Base-by-base conservation (phyloP, 2,797 vertebrate species). In the Decapterus maruadsi region DNA sequence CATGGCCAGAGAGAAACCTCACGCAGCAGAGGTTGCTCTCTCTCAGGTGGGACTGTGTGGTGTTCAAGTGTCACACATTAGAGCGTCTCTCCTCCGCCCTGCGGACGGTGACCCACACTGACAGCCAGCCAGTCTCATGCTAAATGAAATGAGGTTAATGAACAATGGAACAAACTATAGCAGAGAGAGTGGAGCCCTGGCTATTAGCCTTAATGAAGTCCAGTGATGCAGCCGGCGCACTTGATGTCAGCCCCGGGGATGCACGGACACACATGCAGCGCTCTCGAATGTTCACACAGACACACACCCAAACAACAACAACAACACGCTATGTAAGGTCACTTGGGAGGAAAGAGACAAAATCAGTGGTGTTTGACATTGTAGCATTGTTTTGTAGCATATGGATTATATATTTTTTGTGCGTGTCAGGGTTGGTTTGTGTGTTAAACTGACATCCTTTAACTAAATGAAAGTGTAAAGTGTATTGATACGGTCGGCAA, bases 171-270 rank as follows among this genome's bases (percentile, higher is more conserved):
- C 82, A 83, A 86, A 87, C 53, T 63, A 26, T 63, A 26, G 48
- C 68, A 40, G 61, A 80, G 71, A 73, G 85, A 79, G 74, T 56
- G 54, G 87, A 79, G 74, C 74, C 48, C 68, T 19, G 82, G 74
- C 84, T 89, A 80, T 88, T 86, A 87, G 67, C 83, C 83, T 79
- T 89, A 91, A 89, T 91, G 80, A 93, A 84, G 75, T 84, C 84
- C 84, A 86, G 74, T 77, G 80, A 88, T 86, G 87, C 87, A 86
- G 75, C 81, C 83, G 78, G 78, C 26, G 36, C 74, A 72, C 70
- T 83, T 77, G 80, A 82, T 77, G 78, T 80, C 75, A 75, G 76
- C 88, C 89, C 36, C 71, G 19, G 84, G 90, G 83, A 88, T 42
- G 67, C 69, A 83, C 42, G 70, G 61, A 56, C 73, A 76, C 74